These are phyloP conservation scores for Bombus cullumanus DNA, from an alignment of 1,140 invertebrate genomes.

Conservation along the genomic window DNA sequence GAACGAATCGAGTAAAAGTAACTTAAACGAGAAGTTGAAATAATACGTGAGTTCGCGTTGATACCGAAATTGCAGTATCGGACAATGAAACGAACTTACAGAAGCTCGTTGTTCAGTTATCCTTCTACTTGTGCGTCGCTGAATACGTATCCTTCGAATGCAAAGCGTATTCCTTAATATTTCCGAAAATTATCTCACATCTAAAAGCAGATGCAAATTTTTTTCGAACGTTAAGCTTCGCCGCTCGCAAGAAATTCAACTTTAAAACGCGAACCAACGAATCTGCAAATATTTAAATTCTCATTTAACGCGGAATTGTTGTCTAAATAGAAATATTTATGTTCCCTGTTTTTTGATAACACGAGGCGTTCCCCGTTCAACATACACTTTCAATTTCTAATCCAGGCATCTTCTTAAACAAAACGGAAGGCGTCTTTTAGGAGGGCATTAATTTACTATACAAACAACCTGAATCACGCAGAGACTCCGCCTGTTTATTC, in stretches of 20 bases:
- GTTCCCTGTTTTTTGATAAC: background rate
- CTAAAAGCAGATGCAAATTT: background rate
- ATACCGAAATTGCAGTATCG: background rate
- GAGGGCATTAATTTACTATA: slow-evolving; percentile 20
- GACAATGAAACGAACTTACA: background rate
- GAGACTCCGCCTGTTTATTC: slow-evolving; percentile 19
- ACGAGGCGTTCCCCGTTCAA: too few relatives aligned
- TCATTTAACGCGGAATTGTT: background rate
- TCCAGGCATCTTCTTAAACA: background rate
- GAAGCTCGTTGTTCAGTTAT: background rate
- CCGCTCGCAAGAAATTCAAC: background rate
- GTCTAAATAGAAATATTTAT: background rate
- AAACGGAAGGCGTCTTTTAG: background rate
- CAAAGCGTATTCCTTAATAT: background rate
- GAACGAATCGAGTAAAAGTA: too few relatives aligned
- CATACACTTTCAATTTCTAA: background rate
- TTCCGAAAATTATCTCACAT: background rate
- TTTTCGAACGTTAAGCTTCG: background rate
- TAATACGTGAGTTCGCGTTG: too few relatives aligned
- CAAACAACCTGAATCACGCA: slow-evolving; percentile 1
- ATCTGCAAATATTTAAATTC: background rate
- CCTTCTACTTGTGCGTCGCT: too few relatives aligned
- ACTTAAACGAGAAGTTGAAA: too few relatives aligned
- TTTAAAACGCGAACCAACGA: background rate
- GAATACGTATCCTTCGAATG: background rate